Evolutionary conservation across 2,113 vertebrate genomes (phyloP), one percentile per base, ranked within the genome.

Genomic region (Sitta europaea): DNA sequence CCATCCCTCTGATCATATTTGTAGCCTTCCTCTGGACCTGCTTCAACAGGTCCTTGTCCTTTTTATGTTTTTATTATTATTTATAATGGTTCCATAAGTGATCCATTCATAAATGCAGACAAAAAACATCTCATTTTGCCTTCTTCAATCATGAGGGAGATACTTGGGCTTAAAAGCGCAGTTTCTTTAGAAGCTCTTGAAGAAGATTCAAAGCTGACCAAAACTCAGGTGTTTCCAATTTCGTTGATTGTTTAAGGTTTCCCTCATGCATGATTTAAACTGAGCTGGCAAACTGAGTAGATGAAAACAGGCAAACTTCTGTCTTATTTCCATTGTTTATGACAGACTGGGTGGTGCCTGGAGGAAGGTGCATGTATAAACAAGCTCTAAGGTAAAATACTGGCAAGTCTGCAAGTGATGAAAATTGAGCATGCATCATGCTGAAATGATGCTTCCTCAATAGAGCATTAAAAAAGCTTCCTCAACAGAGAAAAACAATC

Each of bases 371-470:
- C 93, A 18, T 82, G 94, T 94, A 93, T 74, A 92, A 92, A 94
- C 88, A 92, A 95, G 92, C 57, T 94, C 36, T 55, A 77, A 72
- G 79, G 84, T 92, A 79, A 91, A 95, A 94, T 38, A 62, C 12
- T 88, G 81, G 77, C 75, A 89, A 84, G 51, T 88, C 70, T 90
- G 75, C 67, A 87, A 73, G 51, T 92, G 81, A 87, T 89, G 67
- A 82, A 71, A 90, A 93, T 84, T 29, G 42, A 53, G 73, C 12
- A 54, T n/a, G 63, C 92, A 77, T 96, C 58, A 93, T 65, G 72
- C 77, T 93, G 80, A 67, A 92, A 47, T 51, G 45, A 76, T 89
- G 38, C 66, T 68, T 80, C 75, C 70, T 80, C 36, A 81, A 33
- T 36, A 71, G 35, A 86, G 31, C 29, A 61, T 42, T 50, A 81